Conservation (phyloP, 2,888 invertebrate species). For the Ptychoptera albimana region DNA sequence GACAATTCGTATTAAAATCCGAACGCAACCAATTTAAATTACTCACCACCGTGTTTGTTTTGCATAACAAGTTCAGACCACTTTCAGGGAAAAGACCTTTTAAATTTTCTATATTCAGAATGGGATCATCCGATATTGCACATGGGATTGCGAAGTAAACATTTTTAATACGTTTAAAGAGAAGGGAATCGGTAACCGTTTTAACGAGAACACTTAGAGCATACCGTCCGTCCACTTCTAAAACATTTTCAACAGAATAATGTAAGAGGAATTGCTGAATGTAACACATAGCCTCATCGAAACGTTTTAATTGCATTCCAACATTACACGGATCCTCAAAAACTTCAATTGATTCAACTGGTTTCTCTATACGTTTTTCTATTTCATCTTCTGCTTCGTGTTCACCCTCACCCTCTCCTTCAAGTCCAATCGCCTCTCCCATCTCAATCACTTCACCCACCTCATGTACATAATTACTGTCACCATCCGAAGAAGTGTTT, state of each 20-base stretch:
- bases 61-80: slow-evolving; percentile 20
- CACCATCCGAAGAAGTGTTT: too few species aligned
- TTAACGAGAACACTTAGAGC: slow-evolving; percentile 34
- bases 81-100: slow-evolving; percentile 16
- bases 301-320: background rate
- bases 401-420: slow-evolving; percentile 12
- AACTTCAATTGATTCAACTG: slow-evolving; percentile 1
- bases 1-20: slow-evolving; percentile 43
- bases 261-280: slow-evolving; percentile 21
- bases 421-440: too few species aligned
- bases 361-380: slow-evolving; percentile 16
- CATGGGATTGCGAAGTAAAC: slow-evolving; percentile 13
- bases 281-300: slow-evolving; percentile 11
- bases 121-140: too few species aligned
- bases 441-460: too few species aligned
- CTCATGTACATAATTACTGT: too few species aligned
- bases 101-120: background rate
- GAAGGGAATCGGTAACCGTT: slow-evolving; percentile 31
- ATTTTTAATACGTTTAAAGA: slow-evolving; percentile 22
- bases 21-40: slow-evolving; percentile 35
- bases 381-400: slow-evolving; percentile 17
- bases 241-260: slow-evolving; percentile 31
- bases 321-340: slow-evolving; percentile 11
- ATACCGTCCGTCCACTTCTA: slow-evolving; percentile 40
- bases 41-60: slow-evolving; percentile 18